phyloP scores from a whole-genome alignment of 2,113 vertebrate species.

The Paramisgurnus dabryanus region DNA sequence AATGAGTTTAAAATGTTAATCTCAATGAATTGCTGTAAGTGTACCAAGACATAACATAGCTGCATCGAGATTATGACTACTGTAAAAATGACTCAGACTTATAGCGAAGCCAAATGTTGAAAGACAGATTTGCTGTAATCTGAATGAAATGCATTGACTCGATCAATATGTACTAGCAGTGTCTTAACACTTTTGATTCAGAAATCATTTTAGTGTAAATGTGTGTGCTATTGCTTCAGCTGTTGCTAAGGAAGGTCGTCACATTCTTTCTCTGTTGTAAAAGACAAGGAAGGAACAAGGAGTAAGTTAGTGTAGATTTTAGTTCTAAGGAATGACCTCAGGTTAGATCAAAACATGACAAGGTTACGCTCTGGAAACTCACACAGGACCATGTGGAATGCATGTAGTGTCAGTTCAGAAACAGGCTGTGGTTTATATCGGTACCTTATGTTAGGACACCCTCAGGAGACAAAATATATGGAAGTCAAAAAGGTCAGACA shows the following conservation, averaged over 20 bases:
- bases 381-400: slow-evolving; percentile 58
- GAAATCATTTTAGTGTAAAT: slow-evolving; percentile 15
- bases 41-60: no score
- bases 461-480: slow-evolving; percentile 7
- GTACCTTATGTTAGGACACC: slow-evolving; percentile 21
- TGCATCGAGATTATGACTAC: no score
- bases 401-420: slow-evolving; percentile 58
- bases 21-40: no score
- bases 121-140: not conserved
- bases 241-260: slow-evolving; percentile 24
- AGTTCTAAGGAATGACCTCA: slow-evolving; percentile 29
- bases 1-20: no score
- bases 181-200: slow-evolving; percentile 13
- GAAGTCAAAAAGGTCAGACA: slow-evolving; percentile 17
- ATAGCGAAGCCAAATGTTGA: no score
- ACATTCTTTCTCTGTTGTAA: slow-evolving; percentile 1
- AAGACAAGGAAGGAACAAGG: not conserved
- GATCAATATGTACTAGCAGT: not conserved
- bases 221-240: not conserved
- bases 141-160: not conserved
- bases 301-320: slow-evolving; percentile 12
- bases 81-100: no score
- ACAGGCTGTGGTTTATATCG: slow-evolving; percentile 7
- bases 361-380: slow-evolving; percentile 49
- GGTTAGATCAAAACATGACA: slow-evolving; percentile 63